Conservation (phyloP, 2,888 invertebrate species). For the Eupeodes luniger region DNA sequence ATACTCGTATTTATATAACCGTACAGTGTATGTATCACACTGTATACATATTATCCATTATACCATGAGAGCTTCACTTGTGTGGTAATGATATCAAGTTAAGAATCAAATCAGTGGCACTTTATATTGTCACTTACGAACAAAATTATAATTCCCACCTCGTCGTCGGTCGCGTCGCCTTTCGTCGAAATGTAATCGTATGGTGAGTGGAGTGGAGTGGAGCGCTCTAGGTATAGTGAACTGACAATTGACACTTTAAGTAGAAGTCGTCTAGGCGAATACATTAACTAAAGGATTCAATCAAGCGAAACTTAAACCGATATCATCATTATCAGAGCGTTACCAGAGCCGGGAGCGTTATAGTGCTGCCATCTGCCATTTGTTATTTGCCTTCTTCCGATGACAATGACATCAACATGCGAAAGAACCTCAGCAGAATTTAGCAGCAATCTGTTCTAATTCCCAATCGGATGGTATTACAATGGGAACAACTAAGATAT, state of each 20-base stretch:
- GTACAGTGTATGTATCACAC: slow-evolving; percentile 10
- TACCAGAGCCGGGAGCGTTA: not conserved
- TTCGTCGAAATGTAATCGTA: too few relatives aligned
- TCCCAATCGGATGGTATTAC: slow-evolving; percentile 71
- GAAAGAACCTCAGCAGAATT: slow-evolving; percentile 51
- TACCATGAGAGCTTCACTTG: slow-evolving; percentile 23
- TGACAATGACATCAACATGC: not conserved
- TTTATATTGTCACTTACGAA: slow-evolving; percentile 22
- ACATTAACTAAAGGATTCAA: slow-evolving; percentile 59
- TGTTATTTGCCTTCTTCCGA: not conserved
- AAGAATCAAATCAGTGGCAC: slow-evolving; percentile 44
- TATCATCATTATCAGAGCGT: slow-evolving; percentile 45
- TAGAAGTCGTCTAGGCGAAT: not conserved
- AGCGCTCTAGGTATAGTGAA: too few relatives aligned
- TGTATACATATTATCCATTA: slow-evolving; percentile 40
- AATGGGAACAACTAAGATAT: slow-evolving; percentile 40
- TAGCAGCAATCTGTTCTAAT: slow-evolving; percentile 67
- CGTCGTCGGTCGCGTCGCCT: too few relatives aligned
- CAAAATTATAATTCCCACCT: slow-evolving; percentile 25
- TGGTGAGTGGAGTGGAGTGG: too few relatives aligned
- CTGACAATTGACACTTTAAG: slow-evolving; percentile 30
- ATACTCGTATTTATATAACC: too few relatives aligned
- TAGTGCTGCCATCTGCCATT: too few relatives aligned
- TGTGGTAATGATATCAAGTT: slow-evolving; percentile 63
- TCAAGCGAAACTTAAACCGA: slow-evolving; percentile 49